Percentiles rank a stretch among this genome's conserved stretches.
Evolutionary conservation across 2,888 invertebrate genomes (phyloP).

Genomic region (Nomada lathburiana): DNA sequence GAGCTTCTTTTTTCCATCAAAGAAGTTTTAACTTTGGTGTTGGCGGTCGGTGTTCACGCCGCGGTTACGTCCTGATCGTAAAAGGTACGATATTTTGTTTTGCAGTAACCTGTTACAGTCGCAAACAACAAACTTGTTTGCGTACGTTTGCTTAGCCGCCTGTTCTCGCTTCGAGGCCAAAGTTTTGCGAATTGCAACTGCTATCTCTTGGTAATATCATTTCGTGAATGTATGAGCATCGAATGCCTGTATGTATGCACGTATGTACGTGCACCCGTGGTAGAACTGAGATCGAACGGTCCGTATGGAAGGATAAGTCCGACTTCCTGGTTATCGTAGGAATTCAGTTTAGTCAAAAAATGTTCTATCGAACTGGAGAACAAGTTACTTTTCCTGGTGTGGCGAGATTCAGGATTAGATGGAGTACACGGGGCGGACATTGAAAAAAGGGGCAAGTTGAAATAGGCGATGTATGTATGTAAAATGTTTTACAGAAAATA

Average conservation of each 20-base stretch:
- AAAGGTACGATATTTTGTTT: conserved; percentile 33
- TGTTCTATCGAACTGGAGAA: not conserved
- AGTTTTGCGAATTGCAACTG: conserved; percentile 37
- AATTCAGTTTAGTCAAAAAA: conserved; percentile 34
- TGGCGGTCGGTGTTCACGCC: not conserved
- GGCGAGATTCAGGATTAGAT: not conserved
- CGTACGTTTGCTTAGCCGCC: conserved; percentile 31
- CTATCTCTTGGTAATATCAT: conserved; percentile 8
- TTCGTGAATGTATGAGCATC: not conserved
- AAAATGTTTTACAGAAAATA: too few species aligned
- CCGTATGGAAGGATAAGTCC: not conserved
- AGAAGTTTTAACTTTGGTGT: not conserved
- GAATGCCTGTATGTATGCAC: not conserved
- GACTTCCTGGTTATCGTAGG: conserved; percentile 17
- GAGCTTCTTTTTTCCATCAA: conserved; percentile 9
- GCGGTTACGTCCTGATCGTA: conserved; percentile 32
- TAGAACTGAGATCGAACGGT: conserved; percentile 28
- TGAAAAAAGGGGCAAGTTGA: not conserved
- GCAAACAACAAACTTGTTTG: conserved; percentile 45
- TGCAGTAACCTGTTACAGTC: conserved; percentile 10
- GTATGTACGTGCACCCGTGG: not conserved
- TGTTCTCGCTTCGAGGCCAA: conserved; percentile 12
- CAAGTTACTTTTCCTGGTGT: conserved; percentile 1
- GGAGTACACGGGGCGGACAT: not conserved
- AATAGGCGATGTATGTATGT: too few species aligned